Evolutionary conservation across 1,140 invertebrate genomes (phyloP), one percentile per base, ranked within the genome.

Genomic region (Pygmarrhopalites habei): DNA sequence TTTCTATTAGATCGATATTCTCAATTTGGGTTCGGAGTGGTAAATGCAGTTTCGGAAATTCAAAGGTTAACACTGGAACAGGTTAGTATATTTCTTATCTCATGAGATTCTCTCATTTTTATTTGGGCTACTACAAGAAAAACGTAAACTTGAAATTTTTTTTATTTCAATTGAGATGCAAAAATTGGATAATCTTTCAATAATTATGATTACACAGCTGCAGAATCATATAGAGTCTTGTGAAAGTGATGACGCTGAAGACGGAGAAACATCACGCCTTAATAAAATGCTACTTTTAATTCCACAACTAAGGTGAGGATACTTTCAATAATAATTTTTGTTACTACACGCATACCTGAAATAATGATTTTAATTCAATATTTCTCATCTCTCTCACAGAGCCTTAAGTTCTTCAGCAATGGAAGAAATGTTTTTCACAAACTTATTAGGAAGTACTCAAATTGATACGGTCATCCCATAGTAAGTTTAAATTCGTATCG

Each of bases 401-500:
- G 74, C 80, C 84, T 29, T 83, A 82, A 74, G 79, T 87, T 29
- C 77, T 92, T 35, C 77, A 92, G 49, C 81, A 87, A 82, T 95
- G 70, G 93, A 95, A 76, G 92, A 97, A 73, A 79, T 96, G 32
- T 95, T 96, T 78, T 94, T 94, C 75, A 86, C 90, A 15, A 89
- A 90, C 21, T 82, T 95, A 35, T 86, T 94, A 39, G 92, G 92
- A n/a, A 90, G 87, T 73, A 86, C 93, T 62, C 89, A 90, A 78
- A 92, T 96, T 61, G 89, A 93, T 74, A 90, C 86, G 74, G 87
- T 94, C 66, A 89, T 95, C 75, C 92, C 92, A 60, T 93, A 91
- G n/a, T n/a, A n/a, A n/a, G n/a, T n/a, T n/a, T n/a, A n/a, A n/a
- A n/a, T n/a, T n/a, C n/a, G n/a, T n/a, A n/a, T n/a, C n/a, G n/a